These are phyloP conservation scores for Drosophila varians DNA, from an alignment of 1,140 invertebrate species.

Conservation along the genomic window DNA sequence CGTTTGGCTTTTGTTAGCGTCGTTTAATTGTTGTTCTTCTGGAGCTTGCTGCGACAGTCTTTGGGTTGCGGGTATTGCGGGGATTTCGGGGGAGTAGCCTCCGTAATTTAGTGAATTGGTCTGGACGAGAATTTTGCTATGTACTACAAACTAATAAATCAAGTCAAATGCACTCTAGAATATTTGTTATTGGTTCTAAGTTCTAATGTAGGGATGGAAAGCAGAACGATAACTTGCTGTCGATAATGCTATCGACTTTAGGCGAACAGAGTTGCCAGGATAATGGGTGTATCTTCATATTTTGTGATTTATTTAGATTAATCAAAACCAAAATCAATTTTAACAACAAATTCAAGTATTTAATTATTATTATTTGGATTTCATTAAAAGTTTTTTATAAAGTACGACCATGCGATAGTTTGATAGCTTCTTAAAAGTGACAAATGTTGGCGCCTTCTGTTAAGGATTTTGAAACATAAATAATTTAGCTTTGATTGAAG, in stretches of 20 bases:
- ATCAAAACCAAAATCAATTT: too few relatives aligned
- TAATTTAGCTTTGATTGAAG: constrained; percentile 4
- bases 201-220: background rate
- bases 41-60: constrained; percentile 1
- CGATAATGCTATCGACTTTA: background rate
- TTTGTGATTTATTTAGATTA: too few relatives aligned
- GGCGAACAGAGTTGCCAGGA: background rate
- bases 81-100: constrained; percentile 16
- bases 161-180: constrained; percentile 33
- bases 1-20: constrained; percentile 26
- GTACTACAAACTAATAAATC: constrained; percentile 45
- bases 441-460: background rate
- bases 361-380: background rate
- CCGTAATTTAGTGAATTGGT: constrained; percentile 17
- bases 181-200: constrained; percentile 35
- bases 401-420: background rate
- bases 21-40: background rate
- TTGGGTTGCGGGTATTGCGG: background rate
- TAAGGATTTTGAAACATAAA: background rate
- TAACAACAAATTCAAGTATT: background rate
- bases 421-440: background rate
- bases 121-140: constrained; percentile 40
- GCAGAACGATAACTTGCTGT: background rate
- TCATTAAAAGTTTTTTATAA: background rate
- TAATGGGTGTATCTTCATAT: too few relatives aligned